Percentiles rank a stretch among this genome's conserved stretches.
These are phyloP conservation scores for Bergia puertoricense DNA, from an alignment of 92 coral and sea anemone species.

Conservation along the genomic window DNA sequence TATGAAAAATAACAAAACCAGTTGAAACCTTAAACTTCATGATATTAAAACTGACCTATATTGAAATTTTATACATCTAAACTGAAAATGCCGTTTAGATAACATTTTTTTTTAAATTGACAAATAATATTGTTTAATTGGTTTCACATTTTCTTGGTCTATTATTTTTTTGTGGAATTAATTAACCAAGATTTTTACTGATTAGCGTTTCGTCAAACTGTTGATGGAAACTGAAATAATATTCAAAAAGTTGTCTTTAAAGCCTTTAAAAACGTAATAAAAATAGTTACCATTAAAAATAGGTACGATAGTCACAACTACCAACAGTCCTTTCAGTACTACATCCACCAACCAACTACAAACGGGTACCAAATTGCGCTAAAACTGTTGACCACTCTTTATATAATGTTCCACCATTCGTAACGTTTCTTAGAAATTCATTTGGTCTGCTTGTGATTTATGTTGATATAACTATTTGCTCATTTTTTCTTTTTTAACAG, in stretches of 20 bases:
- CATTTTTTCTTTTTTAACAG: background rate
- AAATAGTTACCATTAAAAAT: background rate
- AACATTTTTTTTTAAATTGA: too few species aligned
- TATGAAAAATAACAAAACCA: background rate
- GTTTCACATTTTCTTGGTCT: too few species aligned
- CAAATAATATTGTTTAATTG: background rate
- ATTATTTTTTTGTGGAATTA: too few species aligned
- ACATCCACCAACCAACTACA: too few species aligned
- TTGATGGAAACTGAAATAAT: too few species aligned
- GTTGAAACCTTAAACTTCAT: background rate
- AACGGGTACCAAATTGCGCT: background rate
- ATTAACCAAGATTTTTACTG: too few species aligned
- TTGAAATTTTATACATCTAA: too few species aligned
- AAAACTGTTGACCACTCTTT: background rate
- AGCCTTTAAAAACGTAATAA: background rate
- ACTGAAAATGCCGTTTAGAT: background rate
- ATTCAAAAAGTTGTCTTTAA: too few species aligned
- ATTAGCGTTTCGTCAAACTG: too few species aligned
- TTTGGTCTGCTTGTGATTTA: background rate
- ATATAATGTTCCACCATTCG: too few species aligned
- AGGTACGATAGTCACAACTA: too few species aligned
- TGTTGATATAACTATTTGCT: background rate
- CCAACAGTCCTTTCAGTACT: too few species aligned
- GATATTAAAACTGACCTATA: background rate
- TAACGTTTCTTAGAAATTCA: background rate